Percentiles rank a stretch among this genome's conserved stretches.
These are phyloP conservation scores for Apamea monoglypha DNA, from an alignment of 2,888 invertebrate species.

Conservation along the genomic window DNA sequence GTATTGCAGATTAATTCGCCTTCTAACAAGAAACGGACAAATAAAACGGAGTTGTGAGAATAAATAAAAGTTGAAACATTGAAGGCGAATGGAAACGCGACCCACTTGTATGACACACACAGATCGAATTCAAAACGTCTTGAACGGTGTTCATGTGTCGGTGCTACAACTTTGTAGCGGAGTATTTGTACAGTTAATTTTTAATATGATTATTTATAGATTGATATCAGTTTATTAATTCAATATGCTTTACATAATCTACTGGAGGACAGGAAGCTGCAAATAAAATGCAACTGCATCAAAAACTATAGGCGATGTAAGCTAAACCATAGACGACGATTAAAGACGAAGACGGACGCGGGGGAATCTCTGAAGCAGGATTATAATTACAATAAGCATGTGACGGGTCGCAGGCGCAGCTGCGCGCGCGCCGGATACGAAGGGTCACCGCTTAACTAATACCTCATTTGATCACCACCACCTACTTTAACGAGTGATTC, in stretches of 20 bases:
- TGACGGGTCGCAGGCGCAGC: slow-evolving; percentile 81
- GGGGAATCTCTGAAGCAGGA: slow-evolving; percentile 72
- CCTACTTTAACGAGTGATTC: slow-evolving; percentile 86
- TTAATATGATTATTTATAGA: slow-evolving; percentile 10
- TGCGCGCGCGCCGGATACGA: slow-evolving; percentile 86
- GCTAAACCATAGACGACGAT: slow-evolving; percentile 52
- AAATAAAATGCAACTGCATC: slow-evolving; percentile 14
- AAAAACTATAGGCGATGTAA: slow-evolving; percentile 45
- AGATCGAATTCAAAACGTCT: slow-evolving; percentile 63
- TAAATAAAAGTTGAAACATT: slow-evolving; percentile 46
- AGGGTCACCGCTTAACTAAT: slow-evolving; percentile 87
- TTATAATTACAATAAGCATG: slow-evolving; percentile 83
- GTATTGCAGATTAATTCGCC: slow-evolving; percentile 53
- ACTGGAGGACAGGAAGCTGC: slow-evolving; percentile 5
- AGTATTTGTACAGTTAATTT: slow-evolving; percentile 7
- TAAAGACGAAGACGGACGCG: slow-evolving; percentile 71
- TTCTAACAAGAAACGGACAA: slow-evolving; percentile 48
- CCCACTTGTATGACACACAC: slow-evolving; percentile 64
- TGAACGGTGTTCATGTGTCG: slow-evolving; percentile 52
- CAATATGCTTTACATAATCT: background rate
- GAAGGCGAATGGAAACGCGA: slow-evolving; percentile 65
- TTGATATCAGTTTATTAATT: slow-evolving; percentile 11
- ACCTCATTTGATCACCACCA: slow-evolving; percentile 83
- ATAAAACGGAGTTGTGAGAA: slow-evolving; percentile 58
- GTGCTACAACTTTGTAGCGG: slow-evolving; percentile 28